Base-by-base conservation (phyloP, 2,888 invertebrate genomes). In the Camponotus fellah region DNA sequence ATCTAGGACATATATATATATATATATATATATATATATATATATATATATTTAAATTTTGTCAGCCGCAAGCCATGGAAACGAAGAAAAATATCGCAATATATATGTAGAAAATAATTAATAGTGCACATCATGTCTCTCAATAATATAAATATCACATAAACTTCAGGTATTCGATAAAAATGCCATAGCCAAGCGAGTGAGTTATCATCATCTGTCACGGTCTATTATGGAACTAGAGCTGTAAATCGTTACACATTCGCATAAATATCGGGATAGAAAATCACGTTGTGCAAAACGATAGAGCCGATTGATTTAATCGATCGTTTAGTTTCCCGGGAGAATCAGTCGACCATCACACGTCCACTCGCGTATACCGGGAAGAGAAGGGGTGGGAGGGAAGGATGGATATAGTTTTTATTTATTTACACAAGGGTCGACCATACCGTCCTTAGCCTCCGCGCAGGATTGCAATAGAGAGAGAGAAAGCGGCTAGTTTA, bases 361-460 rank as follows among this genome's bases (percentile, higher is more conserved):
- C 14, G 40, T 75, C 37, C 40, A 58, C 37, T n/a, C 66, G 64
- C 68, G 64, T 60, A n/a, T 74, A 46, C 79, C 84, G 49, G 76
- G 80, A 12, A 65, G 85, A 69, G 6, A 37, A 37, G 74, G 72
- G 14, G 49, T 2, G 46, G 14, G 14, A n/a, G n/a, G 12, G 12
- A 3, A 66, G 77, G 14, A 65, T 83, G 86, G 87, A 86, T 88
- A 88, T 86, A 87, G 87, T 91, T 92, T 92, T 94, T 93, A 93
- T 93, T 94, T 94, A 94, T 94, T 93, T 93, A 92, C 92, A 91
- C 88, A 86, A 86, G 89, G 87, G 91, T 89, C 89, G 85, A 79
- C 75, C 49, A 86, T 88, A 91, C 91, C 71, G 79, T 26, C 92
- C 91, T 92, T 91, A 92, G 91, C 91, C 92, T 89, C 89, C 85